Base-by-base conservation (phyloP, 2,797 vertebrate genomes). In the Ataeniobius toweri region DNA sequence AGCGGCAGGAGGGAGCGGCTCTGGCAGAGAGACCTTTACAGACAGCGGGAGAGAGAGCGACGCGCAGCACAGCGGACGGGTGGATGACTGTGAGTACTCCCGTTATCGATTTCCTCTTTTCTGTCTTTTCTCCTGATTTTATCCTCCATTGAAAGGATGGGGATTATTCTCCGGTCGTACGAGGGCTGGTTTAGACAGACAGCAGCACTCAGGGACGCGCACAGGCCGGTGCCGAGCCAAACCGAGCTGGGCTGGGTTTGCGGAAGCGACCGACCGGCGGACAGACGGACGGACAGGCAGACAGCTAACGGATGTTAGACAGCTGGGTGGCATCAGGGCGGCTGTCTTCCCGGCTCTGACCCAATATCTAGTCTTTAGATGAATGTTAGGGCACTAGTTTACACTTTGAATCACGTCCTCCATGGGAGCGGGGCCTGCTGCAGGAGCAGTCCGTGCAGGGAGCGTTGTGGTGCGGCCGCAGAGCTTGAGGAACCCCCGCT, bases 1-100 rank as follows among this genome's bases (percentile, higher is more conserved):
- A 77, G 77, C 83, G 51, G 89, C 90, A 90, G 89, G 90, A 94
- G 93, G 93, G 93, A 94, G 93, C 92, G 93, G 93, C 92, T 93
- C 86, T 83, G 92, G 13, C 79, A 1, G 91, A 92, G 91, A 84
- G 86, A 89, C 86, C 56, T 68, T 77, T 41, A 83, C 74, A 5
- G 13, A 84, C 14, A 84, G 76, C 16, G 73, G 63, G 71, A 39
- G 88, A 73, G 85, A 76, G 89, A 77, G 81, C 75, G 83, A 74
- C 81, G 84, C 65, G 83, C 84, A 83, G 82, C 50, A 86, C 81
- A 77, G 82, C 58, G 81, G 84, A 91, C 89, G 89, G 85, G 83
- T 89, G 89, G 86, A 91, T 92, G 92, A 92, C 80, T 71, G 93
- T 93, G 76, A 94, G 93, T 91, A 24, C 26, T 36, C 10, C 10